Evolutionary conservation across 2,797 vertebrate genomes (phyloP).

Genomic region (Onychomys leucogaster): DNA sequence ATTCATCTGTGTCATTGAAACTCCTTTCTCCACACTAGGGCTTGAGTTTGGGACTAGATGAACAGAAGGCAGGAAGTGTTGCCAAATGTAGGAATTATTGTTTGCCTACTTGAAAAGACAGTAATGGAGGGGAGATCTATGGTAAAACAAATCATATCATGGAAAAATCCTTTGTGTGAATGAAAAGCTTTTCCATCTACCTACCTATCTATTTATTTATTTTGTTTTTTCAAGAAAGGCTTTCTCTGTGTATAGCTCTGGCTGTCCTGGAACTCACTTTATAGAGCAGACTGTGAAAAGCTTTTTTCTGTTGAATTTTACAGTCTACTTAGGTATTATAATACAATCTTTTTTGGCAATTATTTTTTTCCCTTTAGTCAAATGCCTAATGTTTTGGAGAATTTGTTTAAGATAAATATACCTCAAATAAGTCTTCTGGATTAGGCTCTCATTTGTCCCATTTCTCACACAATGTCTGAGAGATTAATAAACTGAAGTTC

Average conservation of each 20-base stretch:
- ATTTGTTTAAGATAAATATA: constrained; percentile 60
- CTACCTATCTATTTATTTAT: background rate
- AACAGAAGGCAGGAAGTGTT: background rate
- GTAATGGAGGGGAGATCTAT: background rate
- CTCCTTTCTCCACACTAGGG: background rate
- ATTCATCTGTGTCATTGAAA: background rate
- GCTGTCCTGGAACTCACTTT: background rate
- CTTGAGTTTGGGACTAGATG: constrained; percentile 14
- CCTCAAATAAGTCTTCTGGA: constrained; percentile 39
- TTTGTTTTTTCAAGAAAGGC: background rate
- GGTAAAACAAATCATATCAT: background rate
- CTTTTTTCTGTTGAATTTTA: background rate
- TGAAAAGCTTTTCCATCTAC: background rate
- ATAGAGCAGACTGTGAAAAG: background rate
- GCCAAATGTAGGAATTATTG: background rate
- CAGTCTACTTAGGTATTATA: background rate
- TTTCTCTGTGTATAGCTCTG: background rate
- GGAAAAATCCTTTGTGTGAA: background rate
- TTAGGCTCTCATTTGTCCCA: constrained; percentile 5
- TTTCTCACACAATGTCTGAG: constrained; percentile 53
- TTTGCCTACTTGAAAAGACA: constrained; percentile 34
- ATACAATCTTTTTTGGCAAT: constrained; percentile 61
- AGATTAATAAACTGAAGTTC: constrained; percentile 51
- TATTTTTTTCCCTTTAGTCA: constrained; percentile 47
- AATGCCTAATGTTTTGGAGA: constrained; percentile 46